Base-by-base conservation (phyloP, 2,888 invertebrate genomes). In the Subacronicta megacephala region DNA sequence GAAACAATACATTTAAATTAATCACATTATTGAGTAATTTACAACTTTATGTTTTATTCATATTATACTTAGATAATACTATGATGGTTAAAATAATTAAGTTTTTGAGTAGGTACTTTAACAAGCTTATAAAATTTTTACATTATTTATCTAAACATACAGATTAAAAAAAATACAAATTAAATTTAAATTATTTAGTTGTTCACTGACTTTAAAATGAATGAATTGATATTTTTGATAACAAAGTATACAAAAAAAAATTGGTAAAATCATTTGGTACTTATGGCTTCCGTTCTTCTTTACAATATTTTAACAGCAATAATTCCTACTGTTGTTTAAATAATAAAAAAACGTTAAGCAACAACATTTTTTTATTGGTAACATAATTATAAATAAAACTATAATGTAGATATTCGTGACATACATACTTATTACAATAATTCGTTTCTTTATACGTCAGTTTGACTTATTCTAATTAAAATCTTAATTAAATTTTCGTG, bases 361-460 rank as follows among this genome's bases (percentile, higher is more conserved):
- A n/a, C n/a, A 18, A 23, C 7, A 23, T 23, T 23, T 5, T 5
- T 12, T 29, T 29, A 1, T 29, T 2, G 2, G 26, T n/a, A 26
- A 26, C 9, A 10, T 26, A 10, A 1, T 2, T 26, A 29, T 3
- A 13, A 41, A 31, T 10, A 18, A 12, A 52, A 17, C 13, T 17
- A 1, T 12, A 29, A 20, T 6, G 7, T 16, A 47, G 9, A 4
- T 35, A 37, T 16, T 58, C 16, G 10, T 50, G 23, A 65, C 45
- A 51, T 45, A 54, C 38, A 65, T 59, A 52, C 82, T 81, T 83
- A 83, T 77, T 82, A 82, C 81, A 82, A 75, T 89, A 90, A 90
- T 90, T 91, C 90, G 90, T 90, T 90, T 88, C 78, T 83, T 85
- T 80, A 83, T 84, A 82, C 75, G 73, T 81, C 74, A 76, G 51